phyloP scores from a whole-genome alignment of 2,113 vertebrate species.

The Oceanodroma tethys region DNA sequence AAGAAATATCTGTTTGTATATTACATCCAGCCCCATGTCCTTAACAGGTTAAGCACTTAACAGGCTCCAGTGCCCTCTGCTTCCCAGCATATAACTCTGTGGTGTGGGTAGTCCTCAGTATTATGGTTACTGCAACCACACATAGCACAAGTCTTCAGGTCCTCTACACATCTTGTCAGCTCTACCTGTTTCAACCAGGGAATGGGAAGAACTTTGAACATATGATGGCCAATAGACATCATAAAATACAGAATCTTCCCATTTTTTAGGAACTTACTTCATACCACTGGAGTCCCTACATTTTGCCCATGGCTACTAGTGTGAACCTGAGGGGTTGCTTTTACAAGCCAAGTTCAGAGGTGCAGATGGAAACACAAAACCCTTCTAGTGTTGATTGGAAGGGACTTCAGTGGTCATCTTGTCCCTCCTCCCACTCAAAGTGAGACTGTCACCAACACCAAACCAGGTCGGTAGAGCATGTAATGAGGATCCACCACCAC shows the following conservation, averaged over 20 bases:
- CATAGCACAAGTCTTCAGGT: not conserved
- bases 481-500: not conserved
- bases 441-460: not conserved
- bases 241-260: not conserved
- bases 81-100: not conserved
- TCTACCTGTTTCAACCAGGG: not conserved
- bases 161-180: not conserved
- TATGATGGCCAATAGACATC: not conserved
- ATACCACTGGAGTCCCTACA: not conserved
- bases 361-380: not conserved
- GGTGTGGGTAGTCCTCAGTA: not conserved
- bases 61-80: not conserved
- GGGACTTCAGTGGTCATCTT: not conserved
- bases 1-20: not conserved
- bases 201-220: not conserved
- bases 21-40: not conserved
- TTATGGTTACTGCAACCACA: not conserved
- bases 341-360: not conserved
- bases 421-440: not conserved
- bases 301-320: not conserved
- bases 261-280: not conserved
- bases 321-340: not conserved
- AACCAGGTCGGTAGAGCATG: not conserved
- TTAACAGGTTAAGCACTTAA: not conserved
- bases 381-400: not conserved